phyloP scores from a whole-genome alignment of 2,888 invertebrate genomes.

The Caenorhabditis doughertyi region DNA sequence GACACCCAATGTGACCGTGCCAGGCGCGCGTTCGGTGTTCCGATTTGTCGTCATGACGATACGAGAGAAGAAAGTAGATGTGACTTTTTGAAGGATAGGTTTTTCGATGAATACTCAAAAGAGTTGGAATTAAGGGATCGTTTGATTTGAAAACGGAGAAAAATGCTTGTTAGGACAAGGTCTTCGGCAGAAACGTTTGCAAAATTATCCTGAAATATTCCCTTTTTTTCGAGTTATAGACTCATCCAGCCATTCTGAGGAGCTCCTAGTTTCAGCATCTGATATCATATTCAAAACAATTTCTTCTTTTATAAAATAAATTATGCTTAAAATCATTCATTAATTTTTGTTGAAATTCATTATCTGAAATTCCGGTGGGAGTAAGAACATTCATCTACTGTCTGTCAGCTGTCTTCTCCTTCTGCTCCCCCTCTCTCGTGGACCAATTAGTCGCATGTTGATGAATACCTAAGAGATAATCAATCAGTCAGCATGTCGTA shows the following conservation, averaged over 20 bases:
- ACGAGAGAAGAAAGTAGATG: constrained; percentile 9
- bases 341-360: constrained; percentile 9
- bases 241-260: too few relatives aligned
- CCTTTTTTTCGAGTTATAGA: too few relatives aligned
- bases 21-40: constrained; percentile 42
- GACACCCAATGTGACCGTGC: constrained; percentile 48
- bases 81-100: constrained; percentile 37
- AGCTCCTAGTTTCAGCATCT: too few relatives aligned
- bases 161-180: not conserved
- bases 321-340: not conserved
- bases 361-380: not conserved
- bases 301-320: too few relatives aligned
- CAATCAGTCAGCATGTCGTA: constrained; percentile 48
- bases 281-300: too few relatives aligned
- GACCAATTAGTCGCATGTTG: constrained; percentile 60
- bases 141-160: not conserved
- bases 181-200: too few relatives aligned
- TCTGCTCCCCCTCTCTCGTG: constrained; percentile 14
- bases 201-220: too few relatives aligned
- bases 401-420: constrained; percentile 40
- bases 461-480: constrained; percentile 61
- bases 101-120: constrained; percentile 23
- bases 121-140: not conserved
- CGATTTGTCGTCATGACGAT: constrained; percentile 40
- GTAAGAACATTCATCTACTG: constrained; percentile 14